Evolutionary conservation across 1,140 invertebrate genomes (phyloP).

Genomic region (Calephelis nemesis): DNA sequence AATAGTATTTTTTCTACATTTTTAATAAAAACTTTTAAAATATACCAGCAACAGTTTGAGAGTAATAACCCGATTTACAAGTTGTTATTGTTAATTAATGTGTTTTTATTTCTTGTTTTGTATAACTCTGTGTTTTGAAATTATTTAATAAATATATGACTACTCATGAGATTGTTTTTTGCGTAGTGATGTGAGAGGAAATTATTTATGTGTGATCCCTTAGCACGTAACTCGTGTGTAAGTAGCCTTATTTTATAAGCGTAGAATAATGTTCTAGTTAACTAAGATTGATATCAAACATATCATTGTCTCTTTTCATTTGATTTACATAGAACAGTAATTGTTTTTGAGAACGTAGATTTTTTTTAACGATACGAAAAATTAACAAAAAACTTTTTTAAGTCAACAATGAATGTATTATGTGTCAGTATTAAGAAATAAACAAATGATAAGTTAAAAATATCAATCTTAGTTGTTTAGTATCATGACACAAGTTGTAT

Average conservation of each 20-base stretch:
- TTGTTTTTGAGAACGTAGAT: conserved; percentile 30
- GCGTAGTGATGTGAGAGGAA: conserved; percentile 54
- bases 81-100: conserved; percentile 63
- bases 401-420: conserved; percentile 14
- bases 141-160: conserved; percentile 48
- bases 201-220: conserved; percentile 77
- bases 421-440: background rate
- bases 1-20: conserved; percentile 1
- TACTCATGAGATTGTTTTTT: conserved; percentile 70
- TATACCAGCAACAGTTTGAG: conserved; percentile 26
- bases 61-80: conserved; percentile 25
- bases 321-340: background rate
- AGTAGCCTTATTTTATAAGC: conserved; percentile 27
- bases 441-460: background rate
- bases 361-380: conserved; percentile 34
- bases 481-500: conserved; percentile 12
- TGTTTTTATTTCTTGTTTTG: conserved; percentile 68
- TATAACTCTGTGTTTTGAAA: conserved; percentile 52
- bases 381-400: conserved; percentile 13
- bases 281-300: conserved; percentile 38
- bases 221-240: conserved; percentile 57
- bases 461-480: conserved; percentile 11
- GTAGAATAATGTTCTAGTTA: conserved; percentile 32
- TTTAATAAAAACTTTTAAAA: conserved; percentile 16
- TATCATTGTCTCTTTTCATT: conserved; percentile 1